Evolutionary conservation across 1,140 invertebrate species (phyloP).

Genomic region (Drosophila ogumai): DNA sequence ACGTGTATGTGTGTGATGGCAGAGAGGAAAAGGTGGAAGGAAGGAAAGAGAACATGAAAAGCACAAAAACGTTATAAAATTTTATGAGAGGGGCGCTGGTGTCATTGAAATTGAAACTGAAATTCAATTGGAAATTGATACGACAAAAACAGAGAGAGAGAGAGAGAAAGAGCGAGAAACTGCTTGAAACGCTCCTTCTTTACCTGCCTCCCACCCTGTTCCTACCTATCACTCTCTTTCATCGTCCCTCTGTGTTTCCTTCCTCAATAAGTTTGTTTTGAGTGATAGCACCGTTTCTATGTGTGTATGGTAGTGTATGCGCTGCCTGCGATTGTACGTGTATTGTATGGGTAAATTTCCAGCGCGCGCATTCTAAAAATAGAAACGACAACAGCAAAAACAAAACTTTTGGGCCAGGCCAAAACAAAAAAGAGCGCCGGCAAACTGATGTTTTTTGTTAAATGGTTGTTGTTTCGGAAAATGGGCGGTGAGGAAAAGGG

Average conservation of each 20-base stretch:
- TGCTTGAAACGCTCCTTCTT: slow-evolving; percentile 6
- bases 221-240: slow-evolving; percentile 12
- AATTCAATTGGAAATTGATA: slow-evolving; percentile 70
- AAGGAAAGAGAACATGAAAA: slow-evolving; percentile 11
- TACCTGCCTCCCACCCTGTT: not conserved
- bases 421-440: slow-evolving; percentile 21
- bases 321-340: slow-evolving; percentile 23
- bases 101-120: slow-evolving; percentile 62
- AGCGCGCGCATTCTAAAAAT: slow-evolving; percentile 78
- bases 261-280: slow-evolving; percentile 72
- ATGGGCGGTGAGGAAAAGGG: slow-evolving; percentile 6
- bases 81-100: slow-evolving; percentile 22
- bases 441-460: slow-evolving; percentile 12
- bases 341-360: slow-evolving; percentile 75
- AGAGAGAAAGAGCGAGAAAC: slow-evolving; percentile 6
- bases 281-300: slow-evolving; percentile 60
- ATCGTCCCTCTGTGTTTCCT: slow-evolving; percentile 34
- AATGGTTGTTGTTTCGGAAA: slow-evolving; percentile 28
- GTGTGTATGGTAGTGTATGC: slow-evolving; percentile 3
- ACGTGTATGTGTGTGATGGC: slow-evolving; percentile 37
- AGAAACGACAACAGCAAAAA: slow-evolving; percentile 62
- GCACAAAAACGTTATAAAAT: slow-evolving; percentile 37
- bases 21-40: not conserved
- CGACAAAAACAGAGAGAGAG: slow-evolving; percentile 33
- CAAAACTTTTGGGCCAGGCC: slow-evolving; percentile 45